These are phyloP conservation scores for Riparia riparia DNA, from an alignment of 2,113 vertebrate genomes.

Conservation along the genomic window DNA sequence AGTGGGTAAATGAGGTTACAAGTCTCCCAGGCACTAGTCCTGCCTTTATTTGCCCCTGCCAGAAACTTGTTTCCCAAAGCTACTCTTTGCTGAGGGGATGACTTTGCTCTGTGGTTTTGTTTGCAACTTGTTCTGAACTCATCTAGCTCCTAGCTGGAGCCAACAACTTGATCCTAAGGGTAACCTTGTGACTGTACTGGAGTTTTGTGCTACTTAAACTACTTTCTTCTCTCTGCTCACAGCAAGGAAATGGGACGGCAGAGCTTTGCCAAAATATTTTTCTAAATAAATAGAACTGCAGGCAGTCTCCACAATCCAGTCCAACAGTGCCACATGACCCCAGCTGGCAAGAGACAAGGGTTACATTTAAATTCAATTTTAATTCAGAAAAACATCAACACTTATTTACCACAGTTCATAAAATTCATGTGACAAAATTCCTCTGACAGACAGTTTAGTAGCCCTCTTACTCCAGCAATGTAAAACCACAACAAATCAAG, in stretches of 20 bases:
- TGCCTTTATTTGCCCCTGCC: neutral
- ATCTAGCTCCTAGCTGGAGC: neutral
- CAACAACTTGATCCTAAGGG: neutral
- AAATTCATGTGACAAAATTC: slow-evolving; percentile 25
- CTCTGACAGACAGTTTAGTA: neutral
- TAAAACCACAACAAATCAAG: slow-evolving; percentile 4
- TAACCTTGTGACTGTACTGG: neutral
- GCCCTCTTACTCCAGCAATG: neutral
- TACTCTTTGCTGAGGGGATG: neutral
- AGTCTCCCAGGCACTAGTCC: neutral
- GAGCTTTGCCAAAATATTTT: slow-evolving; percentile 51
- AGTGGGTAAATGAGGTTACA: neutral
- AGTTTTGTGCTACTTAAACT: slow-evolving; percentile 11
- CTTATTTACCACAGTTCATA: slow-evolving; percentile 54
- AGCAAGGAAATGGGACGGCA: slow-evolving; percentile 21
- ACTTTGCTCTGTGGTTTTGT: neutral
- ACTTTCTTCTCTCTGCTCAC: neutral
- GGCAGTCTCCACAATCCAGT: slow-evolving; percentile 32
- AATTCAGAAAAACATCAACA: slow-evolving; percentile 55
- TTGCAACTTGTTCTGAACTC: neutral
- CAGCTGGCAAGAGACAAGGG: slow-evolving; percentile 5
- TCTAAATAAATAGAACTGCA: slow-evolving; percentile 44
- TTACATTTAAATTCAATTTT: slow-evolving; percentile 38
- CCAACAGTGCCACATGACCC: neutral
- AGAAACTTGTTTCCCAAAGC: neutral